phyloP scores from a whole-genome alignment of 64 coral and sea anemone species.

The Montipora cactus region DNA sequence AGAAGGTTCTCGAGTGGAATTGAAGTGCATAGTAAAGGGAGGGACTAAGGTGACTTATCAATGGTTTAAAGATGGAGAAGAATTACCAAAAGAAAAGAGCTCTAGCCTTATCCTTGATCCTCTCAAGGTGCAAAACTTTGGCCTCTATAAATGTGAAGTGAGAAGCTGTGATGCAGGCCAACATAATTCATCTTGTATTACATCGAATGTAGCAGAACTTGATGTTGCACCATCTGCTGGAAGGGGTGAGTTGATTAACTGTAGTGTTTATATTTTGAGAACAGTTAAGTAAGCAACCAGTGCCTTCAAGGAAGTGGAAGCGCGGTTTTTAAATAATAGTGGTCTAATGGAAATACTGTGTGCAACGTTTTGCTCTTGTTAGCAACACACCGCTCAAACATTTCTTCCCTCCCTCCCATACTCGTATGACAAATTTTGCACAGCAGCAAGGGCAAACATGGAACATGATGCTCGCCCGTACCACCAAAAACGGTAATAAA shows the following conservation, averaged over 20 bases:
- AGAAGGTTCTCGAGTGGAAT: slow-evolving; percentile 2
- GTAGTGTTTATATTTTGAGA: too few species aligned
- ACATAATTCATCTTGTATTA: not conserved
- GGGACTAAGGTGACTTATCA: not conserved
- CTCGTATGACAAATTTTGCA: too few species aligned
- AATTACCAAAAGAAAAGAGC: not conserved
- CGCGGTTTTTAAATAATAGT: too few species aligned
- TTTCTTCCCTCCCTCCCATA: too few species aligned
- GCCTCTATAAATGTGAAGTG: not conserved
- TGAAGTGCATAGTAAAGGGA: not conserved
- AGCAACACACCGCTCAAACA: too few species aligned
- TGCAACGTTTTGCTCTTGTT: too few species aligned
- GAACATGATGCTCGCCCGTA: too few species aligned
- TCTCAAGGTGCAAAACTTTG: not conserved
- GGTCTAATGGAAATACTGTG: too few species aligned
- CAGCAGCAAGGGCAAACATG: too few species aligned
- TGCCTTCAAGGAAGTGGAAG: too few species aligned
- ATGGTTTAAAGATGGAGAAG: not conserved
- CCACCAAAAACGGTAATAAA: too few species aligned
- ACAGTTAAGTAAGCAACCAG: too few species aligned
- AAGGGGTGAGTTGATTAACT: not conserved
- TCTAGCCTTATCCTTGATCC: not conserved
- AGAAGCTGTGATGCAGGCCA: not conserved
- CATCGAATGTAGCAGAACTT: not conserved
- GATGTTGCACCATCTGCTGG: not conserved